These are phyloP conservation scores for Dicrostonyx torquatus DNA, from an alignment of 2,797 vertebrate genomes.

Conservation along the genomic window DNA sequence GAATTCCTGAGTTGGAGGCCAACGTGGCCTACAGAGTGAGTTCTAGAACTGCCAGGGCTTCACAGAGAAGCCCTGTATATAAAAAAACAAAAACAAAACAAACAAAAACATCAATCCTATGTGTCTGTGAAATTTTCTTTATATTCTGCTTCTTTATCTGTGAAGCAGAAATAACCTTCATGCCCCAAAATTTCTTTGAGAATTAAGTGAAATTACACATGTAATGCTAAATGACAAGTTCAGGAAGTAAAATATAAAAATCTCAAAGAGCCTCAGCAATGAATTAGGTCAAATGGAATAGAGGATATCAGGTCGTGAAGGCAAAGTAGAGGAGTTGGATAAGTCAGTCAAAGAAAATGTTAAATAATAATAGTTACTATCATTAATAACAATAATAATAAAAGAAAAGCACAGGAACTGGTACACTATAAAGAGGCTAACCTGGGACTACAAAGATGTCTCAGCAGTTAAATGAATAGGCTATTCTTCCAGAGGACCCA, in stretches of 20 bases:
- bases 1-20: background rate
- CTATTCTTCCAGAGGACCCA: background rate
- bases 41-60: background rate
- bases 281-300: background rate
- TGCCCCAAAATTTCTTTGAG: background rate
- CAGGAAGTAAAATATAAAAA: background rate
- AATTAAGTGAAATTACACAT: background rate
- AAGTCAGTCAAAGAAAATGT: background rate
- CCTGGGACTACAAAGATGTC: background rate
- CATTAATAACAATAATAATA: background rate
- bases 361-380: background rate
- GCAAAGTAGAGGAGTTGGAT: background rate
- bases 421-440: background rate
- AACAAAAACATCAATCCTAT: background rate
- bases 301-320: background rate
- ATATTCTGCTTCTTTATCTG: constrained; percentile 28
- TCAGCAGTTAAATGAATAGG: background rate
- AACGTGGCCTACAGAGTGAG: background rate
- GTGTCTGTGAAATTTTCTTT: constrained; percentile 11
- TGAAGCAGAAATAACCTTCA: constrained; percentile 29
- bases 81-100: background rate
- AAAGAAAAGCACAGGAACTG: background rate
- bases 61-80: background rate
- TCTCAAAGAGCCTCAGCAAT: background rate
- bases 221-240: background rate